Percentiles rank a stretch among this genome's conserved stretches.
Conservation (phyloP, 2,797 vertebrate species). For the Orientallactaga sibirica region DNA sequence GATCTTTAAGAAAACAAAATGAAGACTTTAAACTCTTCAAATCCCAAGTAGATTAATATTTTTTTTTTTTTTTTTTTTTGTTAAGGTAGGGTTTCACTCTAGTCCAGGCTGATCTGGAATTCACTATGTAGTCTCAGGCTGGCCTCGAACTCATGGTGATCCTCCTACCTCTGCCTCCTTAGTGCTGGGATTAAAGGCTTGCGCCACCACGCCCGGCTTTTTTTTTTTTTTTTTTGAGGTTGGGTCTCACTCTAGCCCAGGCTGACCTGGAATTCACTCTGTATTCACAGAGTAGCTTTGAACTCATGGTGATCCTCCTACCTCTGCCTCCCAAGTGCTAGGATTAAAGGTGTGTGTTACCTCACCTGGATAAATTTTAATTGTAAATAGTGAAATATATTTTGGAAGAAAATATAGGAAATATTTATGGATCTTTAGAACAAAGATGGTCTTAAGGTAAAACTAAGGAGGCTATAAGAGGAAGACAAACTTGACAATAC, state of each 20-base stretch:
- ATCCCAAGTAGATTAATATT: too few species aligned
- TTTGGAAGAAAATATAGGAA: slow-evolving; percentile 31
- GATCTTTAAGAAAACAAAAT: too few species aligned
- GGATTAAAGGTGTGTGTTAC: background rate
- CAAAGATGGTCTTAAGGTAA: background rate
- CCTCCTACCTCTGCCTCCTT: background rate
- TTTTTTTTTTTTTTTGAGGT: too few species aligned
- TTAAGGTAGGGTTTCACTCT: too few species aligned
- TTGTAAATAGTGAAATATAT: slow-evolving; percentile 36
- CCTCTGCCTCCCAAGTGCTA: background rate
- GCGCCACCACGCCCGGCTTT: too few species aligned
- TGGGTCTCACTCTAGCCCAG: too few species aligned
- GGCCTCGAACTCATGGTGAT: background rate
- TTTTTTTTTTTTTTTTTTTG: too few species aligned
- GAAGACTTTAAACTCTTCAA: too few species aligned
- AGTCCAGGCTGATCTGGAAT: background rate
- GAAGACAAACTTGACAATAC: background rate
- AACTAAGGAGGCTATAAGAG: background rate
- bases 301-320: background rate
- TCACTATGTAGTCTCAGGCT: too few species aligned
- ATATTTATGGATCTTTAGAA: slow-evolving; percentile 33
- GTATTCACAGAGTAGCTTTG: too few species aligned
- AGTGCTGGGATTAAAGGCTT: too few species aligned
- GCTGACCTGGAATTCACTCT: background rate
- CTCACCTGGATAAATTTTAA: background rate